These are phyloP conservation scores for Pyrgilauda ruficollis DNA, from an alignment of 2,113 vertebrate species.

Conservation along the genomic window DNA sequence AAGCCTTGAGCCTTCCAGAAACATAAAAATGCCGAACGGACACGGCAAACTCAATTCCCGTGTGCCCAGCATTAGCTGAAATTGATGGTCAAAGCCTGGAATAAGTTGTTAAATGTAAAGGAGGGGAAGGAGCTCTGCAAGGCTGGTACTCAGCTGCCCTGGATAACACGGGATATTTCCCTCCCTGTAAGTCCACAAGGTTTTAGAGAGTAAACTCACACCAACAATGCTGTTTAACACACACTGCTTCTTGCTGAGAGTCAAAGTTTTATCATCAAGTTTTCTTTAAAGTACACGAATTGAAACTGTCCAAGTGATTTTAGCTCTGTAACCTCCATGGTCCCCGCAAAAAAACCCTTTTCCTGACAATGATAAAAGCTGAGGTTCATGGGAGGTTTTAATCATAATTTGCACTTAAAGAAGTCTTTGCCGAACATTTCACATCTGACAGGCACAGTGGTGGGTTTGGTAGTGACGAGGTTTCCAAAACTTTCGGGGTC, in stretches of 20 bases:
- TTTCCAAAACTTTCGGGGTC: not conserved
- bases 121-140: not conserved
- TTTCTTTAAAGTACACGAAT: not conserved
- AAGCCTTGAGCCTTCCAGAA: not conserved
- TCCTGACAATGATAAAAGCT: not conserved
- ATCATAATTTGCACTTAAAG: not conserved
- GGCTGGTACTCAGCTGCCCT: not conserved
- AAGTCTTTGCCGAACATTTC: not conserved
- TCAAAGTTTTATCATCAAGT: not conserved
- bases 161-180: fast-evolving
- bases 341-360: not conserved
- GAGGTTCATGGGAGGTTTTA: not conserved
- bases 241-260: not conserved
- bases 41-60: fast-evolving
- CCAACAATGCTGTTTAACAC: not conserved
- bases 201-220: not conserved
- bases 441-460: not conserved
- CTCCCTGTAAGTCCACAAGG: not conserved
- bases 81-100: not conserved
- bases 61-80: not conserved
- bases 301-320: not conserved
- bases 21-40: not conserved
- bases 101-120: not conserved
- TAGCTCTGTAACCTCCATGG: not conserved
- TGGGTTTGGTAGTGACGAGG: not conserved